Evolutionary conservation across 2,888 invertebrate species (phyloP), one percentile per base, ranked within the genome.

Genomic region (Sepiola atlantica): DNA sequence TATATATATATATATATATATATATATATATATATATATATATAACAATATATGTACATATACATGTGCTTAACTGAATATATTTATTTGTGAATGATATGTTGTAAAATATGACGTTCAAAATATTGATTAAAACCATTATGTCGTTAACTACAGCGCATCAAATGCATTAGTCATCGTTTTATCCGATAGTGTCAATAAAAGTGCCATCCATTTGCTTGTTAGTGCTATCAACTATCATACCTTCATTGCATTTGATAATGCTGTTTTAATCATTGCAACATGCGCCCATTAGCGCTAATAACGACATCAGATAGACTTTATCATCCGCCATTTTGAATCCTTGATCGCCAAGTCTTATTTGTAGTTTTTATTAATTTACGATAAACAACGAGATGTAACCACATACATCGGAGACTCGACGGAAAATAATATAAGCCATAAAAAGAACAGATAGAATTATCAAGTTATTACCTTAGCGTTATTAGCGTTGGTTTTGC

Each of bases 391-490:
- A 61, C 10, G n/a, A n/a, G n/a, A 32, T n/a, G n/a, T n/a, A 77
- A 77, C n/a, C n/a, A 14, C 77, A 18, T n/a, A 77, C 18, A 77
- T 4, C n/a, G n/a, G 77, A 77, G 14, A 77, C 18, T n/a, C 12
- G 24, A 61, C 61, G 28, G 77, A n/a, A 77, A n/a, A 77, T 77
- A 77, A 77, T n/a, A 16, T 14, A 32, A 77, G 77, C 18, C 77
- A 32, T 77, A 77, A 77, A 77, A n/a, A 77, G n/a, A 77, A 77
- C n/a, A n/a, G n/a, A n/a, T 77, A 77, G n/a, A n/a, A 77, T 77
- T 12, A 14, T 18, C 14, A 32, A 77, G n/a, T 77, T n/a, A 77
- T 77, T 6, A n/a, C 77, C 77, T 77, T n/a, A n/a, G n/a, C 0
- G 77, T 6, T 61, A 4, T 32, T 77, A 32, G 77, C 2, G n/a